Evolutionary conservation across 1,140 invertebrate species (phyloP), one percentile per base, ranked within the genome.

Genomic region (Ceratina japonica): DNA sequence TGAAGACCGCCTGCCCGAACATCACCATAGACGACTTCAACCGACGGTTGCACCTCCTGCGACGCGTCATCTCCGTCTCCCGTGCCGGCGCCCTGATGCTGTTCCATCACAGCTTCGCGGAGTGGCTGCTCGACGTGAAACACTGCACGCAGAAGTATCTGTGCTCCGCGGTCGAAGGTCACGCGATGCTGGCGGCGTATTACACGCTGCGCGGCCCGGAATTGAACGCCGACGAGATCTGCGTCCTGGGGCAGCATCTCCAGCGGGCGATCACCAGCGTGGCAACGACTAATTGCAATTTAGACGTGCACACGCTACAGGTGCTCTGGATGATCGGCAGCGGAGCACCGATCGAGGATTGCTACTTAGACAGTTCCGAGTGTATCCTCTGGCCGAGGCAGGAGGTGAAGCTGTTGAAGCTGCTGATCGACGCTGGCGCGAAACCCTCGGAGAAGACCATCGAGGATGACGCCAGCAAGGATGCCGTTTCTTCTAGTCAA

Each of bases 121-220:
- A 98, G 87, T 99, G 98, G 98, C 91, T 99, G 59, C 92, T 97
- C 27, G 98, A 99, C 92, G 98, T 99, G 0, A 99, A 99, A 92
- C 98, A 99, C 87, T 98, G 98, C 89, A 99, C 98, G 15, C 96
- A 97, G 83, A 97, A 98, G 86, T 99, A 98, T 91, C 93, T 99
- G 59, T 98, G 98, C 89, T 95, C 96, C 77, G 96, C 97, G 1
- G 93, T 94, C 54, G 96, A 97, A 87, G 98, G 98, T 0, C 98
- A 99, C 90, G 96, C 96, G 3, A 97, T 98, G 93, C 93, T 98
- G 27, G 96, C 97, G 10, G 96, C 98, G 94, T 95, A 96, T 87
- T 97, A 97, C 83, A 95, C 97, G 3, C 89, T 95, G 0, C 93
- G 93, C 44, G 94, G 94, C 1, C 72, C 89, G 16, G 89, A 92